phyloP scores from a whole-genome alignment of 2,888 invertebrate species.

The Hemistola chrysoprasaria region DNA sequence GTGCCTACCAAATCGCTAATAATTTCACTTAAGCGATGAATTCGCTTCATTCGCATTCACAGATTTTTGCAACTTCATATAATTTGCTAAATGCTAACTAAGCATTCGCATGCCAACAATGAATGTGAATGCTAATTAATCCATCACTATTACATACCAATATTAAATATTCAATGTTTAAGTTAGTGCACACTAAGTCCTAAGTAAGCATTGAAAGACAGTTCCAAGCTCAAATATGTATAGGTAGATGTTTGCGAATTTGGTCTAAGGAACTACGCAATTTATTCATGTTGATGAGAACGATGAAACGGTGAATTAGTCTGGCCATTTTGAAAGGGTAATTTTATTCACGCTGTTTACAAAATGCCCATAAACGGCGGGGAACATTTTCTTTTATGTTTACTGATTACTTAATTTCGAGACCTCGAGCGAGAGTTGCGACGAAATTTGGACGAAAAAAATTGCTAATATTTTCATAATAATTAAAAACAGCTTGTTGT shows the following conservation, averaged over 20 bases:
- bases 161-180: conserved; percentile 27
- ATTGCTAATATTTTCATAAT: conserved; percentile 8
- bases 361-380: conserved; percentile 29
- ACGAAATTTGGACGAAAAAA: conserved; percentile 9
- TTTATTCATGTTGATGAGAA: conserved; percentile 34
- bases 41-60: too few relatives aligned
- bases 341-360: conserved; percentile 32
- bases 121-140: too few relatives aligned
- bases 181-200: conserved; percentile 4
- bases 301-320: conserved; percentile 19
- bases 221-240: conserved; percentile 14
- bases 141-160: too few relatives aligned
- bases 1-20: too few relatives aligned
- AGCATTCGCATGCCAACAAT: too few relatives aligned
- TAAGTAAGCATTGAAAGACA: conserved; percentile 1
- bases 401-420: conserved; percentile 42
- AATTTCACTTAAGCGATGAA: too few relatives aligned
- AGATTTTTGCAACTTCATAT: too few relatives aligned
- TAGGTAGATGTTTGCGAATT: conserved; percentile 27
- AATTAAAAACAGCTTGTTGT: conserved; percentile 1
- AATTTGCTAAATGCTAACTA: too few relatives aligned
- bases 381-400: conserved; percentile 29
- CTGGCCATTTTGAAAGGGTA: conserved; percentile 21
- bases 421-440: conserved; percentile 1
- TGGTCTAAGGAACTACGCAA: conserved; percentile 24